Base-by-base conservation (phyloP, 1,140 invertebrate genomes). In the Contarinia nasturtii region DNA sequence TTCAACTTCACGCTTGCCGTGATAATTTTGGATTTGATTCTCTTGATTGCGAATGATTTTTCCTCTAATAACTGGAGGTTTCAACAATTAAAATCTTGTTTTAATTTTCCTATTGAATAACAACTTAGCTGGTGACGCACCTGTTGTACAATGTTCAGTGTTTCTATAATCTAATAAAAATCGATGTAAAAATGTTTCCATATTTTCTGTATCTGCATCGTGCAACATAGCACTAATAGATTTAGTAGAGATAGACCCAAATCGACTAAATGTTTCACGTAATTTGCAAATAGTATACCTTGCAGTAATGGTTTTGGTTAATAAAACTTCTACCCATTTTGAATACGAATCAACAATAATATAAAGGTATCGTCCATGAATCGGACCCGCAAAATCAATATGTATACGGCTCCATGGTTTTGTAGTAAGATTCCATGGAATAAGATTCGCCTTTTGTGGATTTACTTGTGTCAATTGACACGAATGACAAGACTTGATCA, bases 311-410 rank as follows among this genome's bases (percentile, higher is more conserved):
- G 36, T 19, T 38, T 15, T 15, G 5, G 38, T 37, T 27, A 10
- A 8, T 10, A 33, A 49, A 3, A 66, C 51, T 37, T 64, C 57
- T 12, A 55, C 48, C 58, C 54, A 65, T 50, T 64, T 66, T 0
- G 60, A 61, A 48, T 56, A 61, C 1, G 63, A 48, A 55, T 71
- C 69, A 1, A 64, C 54, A 2, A 67, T 47, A 18, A 71, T 55
- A 12, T 69, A 47, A 49, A 63, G 69, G 49, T 52, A 59, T 45
- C 58, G 49, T 1, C 53, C 54, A 33, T 56, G 41, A 40, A 65
- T 60, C 34, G 60, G 64, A 11, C 67, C 66, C 4, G 64, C 63
- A 53, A 67, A 71, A 52, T 72, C 72, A 0, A 67, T 54, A 50
- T 74, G 68, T 0, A 72, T 37, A 44, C 68, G 51, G 15, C 60